Evolutionary conservation across 2,888 invertebrate genomes (phyloP), one percentile per base, ranked within the genome.

Genomic region (Brenthis daphne): DNA sequence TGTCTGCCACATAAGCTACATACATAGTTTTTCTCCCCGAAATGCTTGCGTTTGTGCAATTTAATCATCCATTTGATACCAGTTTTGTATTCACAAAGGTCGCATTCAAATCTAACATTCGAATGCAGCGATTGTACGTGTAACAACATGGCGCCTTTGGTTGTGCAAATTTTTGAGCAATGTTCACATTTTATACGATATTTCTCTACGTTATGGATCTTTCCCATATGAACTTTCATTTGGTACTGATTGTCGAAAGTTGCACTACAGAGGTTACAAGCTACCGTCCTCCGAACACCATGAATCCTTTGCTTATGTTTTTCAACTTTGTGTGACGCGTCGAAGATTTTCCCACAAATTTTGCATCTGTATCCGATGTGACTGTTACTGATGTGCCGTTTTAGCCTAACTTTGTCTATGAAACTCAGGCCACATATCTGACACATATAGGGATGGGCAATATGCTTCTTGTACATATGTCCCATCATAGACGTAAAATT

Each of bases 1-100:
- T 85, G 86, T 56, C 86, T 90, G 0, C 90, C 89, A 66, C 95
- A 95, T n/a, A 94, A 84, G 53, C 93, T 93, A 70, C 95, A 95
- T 1, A 84, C 82, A 67, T 94, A 94, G 13, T 88, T 85, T 12
- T 87, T 91, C 1, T 92, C 90, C 0, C 90, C 91, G 20, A 85
- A 88, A 81, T 94, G 94, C 53, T 88, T 91, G 24, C 88, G 85
- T 63, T 87, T 88, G 70, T 94, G 94, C 2, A 89, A 68, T 37
- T 82, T 88, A 0, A 90, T 79, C 77, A 85, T 76, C 85, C 86
- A 88, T 67, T 86, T 87, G 0, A 87, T 85, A 0, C 82, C 82
- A 0, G 87, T 82, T 13, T 82, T 85, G 48, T 90, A 90, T 6
- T 83, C 85, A 69, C 90, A 90, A 0, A 85, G 48, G 67, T 90